Base-by-base conservation (phyloP, 2,888 invertebrate species). In the Apotomis capreana region DNA sequence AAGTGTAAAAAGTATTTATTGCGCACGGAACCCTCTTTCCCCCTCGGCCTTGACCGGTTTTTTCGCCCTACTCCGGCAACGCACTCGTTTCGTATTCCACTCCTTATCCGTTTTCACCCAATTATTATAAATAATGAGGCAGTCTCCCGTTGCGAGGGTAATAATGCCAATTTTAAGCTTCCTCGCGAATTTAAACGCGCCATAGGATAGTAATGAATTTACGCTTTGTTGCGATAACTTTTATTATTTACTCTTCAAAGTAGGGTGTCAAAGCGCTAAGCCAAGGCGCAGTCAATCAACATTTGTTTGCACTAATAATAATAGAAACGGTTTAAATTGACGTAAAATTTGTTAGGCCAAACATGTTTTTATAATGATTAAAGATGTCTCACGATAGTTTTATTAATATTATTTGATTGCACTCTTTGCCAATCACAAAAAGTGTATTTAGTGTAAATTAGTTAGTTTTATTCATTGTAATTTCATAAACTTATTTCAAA, bases 81-180 rank as follows among this genome's bases (percentile, higher is more conserved):
- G 77, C 79, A 75, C 80, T 78, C 79, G 78, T 78, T 70, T 83
- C 83, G 67, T 74, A 74, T 85, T 82, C 79, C 83, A 76, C 80
- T 79, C 78, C 80, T 80, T 78, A 77, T 78, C 80, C 84, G 80
- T 76, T 81, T 81, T 81, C 83, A 80, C 81, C 89, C 89, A 90
- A 89, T 89, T 89, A 89, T 88, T 87, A 81, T 89, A 87, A 89
- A 89, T 90, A 89, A 89, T 86, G 88, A 85, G 84, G 81, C 77
- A 78, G 81, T 80, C 86, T 89, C 88, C 79, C 80, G 82, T 89
- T 87, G 15, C 67, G 36, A 44, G 58, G 37, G 9, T 54, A 71
- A 68, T 68, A 71, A 68, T 62, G 67, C 57, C 71, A 68, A 71
- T 62, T 71, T 71, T 40, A 57, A 68, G 71, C 57, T 67, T 68